Evolutionary conservation across 2,113 vertebrate species (phyloP).

Genomic region (Rhabdomys dilectus): DNA sequence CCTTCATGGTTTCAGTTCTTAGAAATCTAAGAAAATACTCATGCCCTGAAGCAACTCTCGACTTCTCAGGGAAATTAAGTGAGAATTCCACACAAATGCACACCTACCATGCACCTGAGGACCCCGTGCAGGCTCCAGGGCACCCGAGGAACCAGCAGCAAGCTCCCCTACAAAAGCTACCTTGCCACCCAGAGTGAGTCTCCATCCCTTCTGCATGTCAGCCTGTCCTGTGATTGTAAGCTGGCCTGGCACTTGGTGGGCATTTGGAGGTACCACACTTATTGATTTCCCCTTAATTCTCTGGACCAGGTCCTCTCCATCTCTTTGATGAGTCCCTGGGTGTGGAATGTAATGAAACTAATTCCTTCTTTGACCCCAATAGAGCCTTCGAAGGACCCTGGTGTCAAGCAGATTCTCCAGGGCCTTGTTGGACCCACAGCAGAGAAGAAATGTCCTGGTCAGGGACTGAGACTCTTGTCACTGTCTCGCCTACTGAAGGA

Average conservation of each 20-base stretch:
- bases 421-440: not conserved
- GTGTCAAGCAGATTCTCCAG: not conserved
- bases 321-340: not conserved
- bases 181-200: rapidly evolving
- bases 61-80: not conserved
- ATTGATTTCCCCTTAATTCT: not conserved
- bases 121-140: too few species aligned
- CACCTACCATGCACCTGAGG: not conserved
- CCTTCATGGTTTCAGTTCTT: not conserved
- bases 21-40: not conserved
- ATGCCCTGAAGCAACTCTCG: not conserved
- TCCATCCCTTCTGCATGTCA: not conserved
- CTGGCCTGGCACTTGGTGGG: not conserved
- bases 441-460: not conserved
- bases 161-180: not conserved
- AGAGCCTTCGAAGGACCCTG: not conserved
- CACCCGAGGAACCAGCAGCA: not conserved
- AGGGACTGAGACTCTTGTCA: not conserved
- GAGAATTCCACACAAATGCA: too few species aligned
- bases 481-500: not conserved
- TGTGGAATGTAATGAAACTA: not conserved
- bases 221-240: not conserved
- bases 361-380: not conserved
- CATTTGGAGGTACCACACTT: not conserved
- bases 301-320: not conserved